Evolutionary conservation across 2,113 vertebrate species (phyloP).

Genomic region (Aegithalos caudatus): DNA sequence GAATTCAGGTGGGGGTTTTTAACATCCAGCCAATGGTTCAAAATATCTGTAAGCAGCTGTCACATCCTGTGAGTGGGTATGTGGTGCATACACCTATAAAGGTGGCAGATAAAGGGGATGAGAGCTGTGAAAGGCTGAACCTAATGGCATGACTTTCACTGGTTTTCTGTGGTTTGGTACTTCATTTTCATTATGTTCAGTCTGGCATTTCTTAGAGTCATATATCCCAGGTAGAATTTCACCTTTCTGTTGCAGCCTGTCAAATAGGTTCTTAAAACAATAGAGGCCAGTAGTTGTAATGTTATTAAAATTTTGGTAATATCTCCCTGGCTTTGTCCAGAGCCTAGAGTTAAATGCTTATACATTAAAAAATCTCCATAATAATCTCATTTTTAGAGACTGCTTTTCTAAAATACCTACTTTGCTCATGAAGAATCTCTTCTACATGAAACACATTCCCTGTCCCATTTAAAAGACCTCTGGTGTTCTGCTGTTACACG

Average conservation of each 20-base stretch:
- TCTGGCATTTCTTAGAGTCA: not conserved
- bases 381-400: not conserved
- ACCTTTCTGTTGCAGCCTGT: not conserved
- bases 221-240: not conserved
- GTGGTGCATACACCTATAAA: not conserved
- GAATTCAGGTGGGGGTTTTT: not conserved
- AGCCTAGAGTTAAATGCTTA: not conserved
- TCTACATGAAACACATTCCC: not conserved
- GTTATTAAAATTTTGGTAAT: not conserved
- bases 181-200: not conserved
- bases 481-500: not conserved
- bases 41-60: not conserved
- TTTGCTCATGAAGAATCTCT: not conserved
- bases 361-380: not conserved
- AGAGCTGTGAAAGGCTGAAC: not conserved
- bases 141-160: not conserved
- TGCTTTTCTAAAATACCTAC: not conserved
- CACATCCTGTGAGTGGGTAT: fast-evolving
- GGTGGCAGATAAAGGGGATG: not conserved
- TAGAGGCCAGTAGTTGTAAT: not conserved
- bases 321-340: not conserved
- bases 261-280: not conserved
- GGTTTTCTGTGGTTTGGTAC: not conserved
- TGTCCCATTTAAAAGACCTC: not conserved
- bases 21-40: not conserved